These are phyloP conservation scores for Lycaena phlaeas DNA, from an alignment of 2,888 invertebrate genomes.

Conservation along the genomic window DNA sequence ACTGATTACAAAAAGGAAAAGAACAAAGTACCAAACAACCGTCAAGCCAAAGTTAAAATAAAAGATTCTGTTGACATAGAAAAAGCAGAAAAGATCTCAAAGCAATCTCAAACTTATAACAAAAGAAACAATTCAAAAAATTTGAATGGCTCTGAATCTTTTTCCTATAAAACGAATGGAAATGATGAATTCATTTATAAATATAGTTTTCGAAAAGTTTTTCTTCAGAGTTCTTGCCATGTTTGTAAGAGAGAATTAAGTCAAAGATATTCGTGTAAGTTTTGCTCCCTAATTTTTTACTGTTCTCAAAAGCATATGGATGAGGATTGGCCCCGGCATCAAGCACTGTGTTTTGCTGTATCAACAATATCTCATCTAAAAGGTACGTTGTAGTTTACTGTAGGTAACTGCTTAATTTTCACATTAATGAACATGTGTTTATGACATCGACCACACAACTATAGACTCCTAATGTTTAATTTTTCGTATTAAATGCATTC, in stretches of 20 bases:
- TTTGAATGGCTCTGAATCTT: slow-evolving; percentile 30
- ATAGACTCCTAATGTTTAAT: too few relatives aligned
- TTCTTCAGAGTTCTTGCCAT: slow-evolving; percentile 73
- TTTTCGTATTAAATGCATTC: too few relatives aligned
- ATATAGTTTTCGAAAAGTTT: slow-evolving; percentile 77
- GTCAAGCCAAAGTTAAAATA: slow-evolving; percentile 55
- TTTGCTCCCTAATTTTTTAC: slow-evolving; percentile 77
- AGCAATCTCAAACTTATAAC: slow-evolving; percentile 44
- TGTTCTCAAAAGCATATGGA: slow-evolving; percentile 75
- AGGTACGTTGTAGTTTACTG: slow-evolving; percentile 36
- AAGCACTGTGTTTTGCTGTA: slow-evolving; percentile 74
- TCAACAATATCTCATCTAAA: slow-evolving; percentile 70
- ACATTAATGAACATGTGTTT: too few relatives aligned
- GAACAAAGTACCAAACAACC: slow-evolving; percentile 54
- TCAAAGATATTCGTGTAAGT: slow-evolving; percentile 46
- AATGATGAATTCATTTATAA: slow-evolving; percentile 76
- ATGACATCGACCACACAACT: too few relatives aligned
- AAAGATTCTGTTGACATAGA: slow-evolving; percentile 49
- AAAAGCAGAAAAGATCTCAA: slow-evolving; percentile 30
- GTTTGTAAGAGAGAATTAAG: slow-evolving; percentile 54
- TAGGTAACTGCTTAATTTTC: background rate
- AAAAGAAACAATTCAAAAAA: slow-evolving; percentile 31
- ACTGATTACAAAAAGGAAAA: slow-evolving; percentile 66
- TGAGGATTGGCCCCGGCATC: slow-evolving; percentile 72
- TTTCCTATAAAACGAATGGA: slow-evolving; percentile 53